Evolutionary conservation across 1,140 invertebrate genomes (phyloP).

Genomic region (Sarcophaga peregrina): DNA sequence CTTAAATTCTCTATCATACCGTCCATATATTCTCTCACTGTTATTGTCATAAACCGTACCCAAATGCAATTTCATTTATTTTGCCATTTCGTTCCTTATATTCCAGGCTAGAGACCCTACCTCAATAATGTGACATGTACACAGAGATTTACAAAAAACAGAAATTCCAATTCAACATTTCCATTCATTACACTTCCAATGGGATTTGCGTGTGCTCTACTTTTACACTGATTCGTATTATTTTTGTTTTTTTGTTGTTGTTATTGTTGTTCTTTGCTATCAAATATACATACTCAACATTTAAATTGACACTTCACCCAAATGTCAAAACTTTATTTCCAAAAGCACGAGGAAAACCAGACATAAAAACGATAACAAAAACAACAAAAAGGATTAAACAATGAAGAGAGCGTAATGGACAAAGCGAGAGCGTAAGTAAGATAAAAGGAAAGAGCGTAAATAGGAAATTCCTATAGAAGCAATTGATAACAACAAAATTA

Average conservation of each 20-base stretch:
- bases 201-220: slow-evolving; percentile 32
- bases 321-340: slow-evolving; percentile 17
- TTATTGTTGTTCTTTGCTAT: background rate
- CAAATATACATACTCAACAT: slow-evolving; percentile 4
- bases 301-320: slow-evolving; percentile 34
- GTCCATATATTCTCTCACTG: no score
- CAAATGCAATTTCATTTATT: background rate
- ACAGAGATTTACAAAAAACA: background rate
- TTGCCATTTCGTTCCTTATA: slow-evolving; percentile 22
- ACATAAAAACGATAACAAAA: background rate
- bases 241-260: background rate
- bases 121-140: slow-evolving; percentile 23
- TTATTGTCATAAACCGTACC: background rate
- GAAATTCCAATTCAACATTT: slow-evolving; percentile 31
- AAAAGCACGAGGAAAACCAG: background rate
- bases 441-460: background rate
- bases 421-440: no score
- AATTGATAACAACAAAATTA: no score
- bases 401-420: background rate
- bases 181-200: background rate
- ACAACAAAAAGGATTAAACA: background rate
- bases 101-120: slow-evolving; percentile 28
- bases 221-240: background rate
- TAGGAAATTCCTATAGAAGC: background rate
- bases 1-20: background rate